These are phyloP conservation scores for Sesamia nonagrioides DNA, from an alignment of 1,140 invertebrate species.

Conservation along the genomic window DNA sequence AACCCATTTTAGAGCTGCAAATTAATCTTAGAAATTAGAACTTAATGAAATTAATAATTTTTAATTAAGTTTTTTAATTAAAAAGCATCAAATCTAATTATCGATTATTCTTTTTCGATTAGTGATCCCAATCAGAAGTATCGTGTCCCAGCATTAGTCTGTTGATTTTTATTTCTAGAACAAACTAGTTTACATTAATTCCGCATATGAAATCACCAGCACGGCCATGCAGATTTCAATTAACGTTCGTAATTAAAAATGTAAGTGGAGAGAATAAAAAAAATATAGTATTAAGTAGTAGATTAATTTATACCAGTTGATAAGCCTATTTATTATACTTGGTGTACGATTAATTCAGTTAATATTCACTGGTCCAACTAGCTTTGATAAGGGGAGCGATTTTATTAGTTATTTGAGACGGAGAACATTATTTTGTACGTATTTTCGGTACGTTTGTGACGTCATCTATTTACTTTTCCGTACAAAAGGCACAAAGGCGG, in stretches of 20 bases:
- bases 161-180: constrained; percentile 45
- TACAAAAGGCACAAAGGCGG: no score
- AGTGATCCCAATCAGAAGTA: constrained; percentile 42
- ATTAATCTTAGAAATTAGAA: constrained; percentile 26
- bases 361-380: constrained; percentile 37
- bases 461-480: no score
- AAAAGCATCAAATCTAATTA: constrained; percentile 33
- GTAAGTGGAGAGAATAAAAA: constrained; percentile 59
- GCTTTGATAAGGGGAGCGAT: constrained; percentile 37
- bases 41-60: constrained; percentile 35
- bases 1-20: constrained; percentile 15
- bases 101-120: constrained; percentile 39
- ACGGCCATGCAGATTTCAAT: constrained; percentile 72
- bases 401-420: constrained; percentile 42
- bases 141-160: constrained; percentile 36
- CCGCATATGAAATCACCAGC: constrained; percentile 35
- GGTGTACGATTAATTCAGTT: constrained; percentile 68
- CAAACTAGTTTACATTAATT: constrained; percentile 48
- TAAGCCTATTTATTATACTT: constrained; percentile 73
- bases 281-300: constrained; percentile 75
- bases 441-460: constrained; percentile 13
- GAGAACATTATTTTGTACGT: constrained; percentile 5
- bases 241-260: constrained; percentile 78
- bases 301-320: constrained; percentile 76
- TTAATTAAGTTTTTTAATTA: constrained; percentile 37